phyloP scores from a whole-genome alignment of 1,140 invertebrate species.

The Melipona quadrifasciata region DNA sequence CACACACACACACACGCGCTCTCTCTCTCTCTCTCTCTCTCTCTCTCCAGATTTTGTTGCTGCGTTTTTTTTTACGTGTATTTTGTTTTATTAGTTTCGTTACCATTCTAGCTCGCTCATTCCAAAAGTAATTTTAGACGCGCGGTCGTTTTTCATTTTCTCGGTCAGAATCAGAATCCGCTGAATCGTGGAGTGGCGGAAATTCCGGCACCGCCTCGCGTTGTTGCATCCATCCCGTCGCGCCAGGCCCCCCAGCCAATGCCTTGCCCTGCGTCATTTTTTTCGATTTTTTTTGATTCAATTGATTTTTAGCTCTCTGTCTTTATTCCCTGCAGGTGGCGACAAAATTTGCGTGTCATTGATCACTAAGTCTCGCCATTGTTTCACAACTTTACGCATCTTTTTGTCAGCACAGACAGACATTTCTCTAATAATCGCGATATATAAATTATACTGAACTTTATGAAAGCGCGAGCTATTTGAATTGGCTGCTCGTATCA shows the following conservation, averaged over 20 bases:
- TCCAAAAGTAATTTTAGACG: conserved; percentile 71
- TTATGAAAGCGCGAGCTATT: conserved; percentile 26
- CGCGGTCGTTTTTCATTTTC: conserved; percentile 80
- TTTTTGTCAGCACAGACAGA: conserved; percentile 21
- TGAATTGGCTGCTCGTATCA: conserved; percentile 39
- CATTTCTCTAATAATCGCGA: background rate
- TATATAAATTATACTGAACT: background rate
- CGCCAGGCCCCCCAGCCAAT: conserved; percentile 77
- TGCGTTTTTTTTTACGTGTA: conserved; percentile 11
- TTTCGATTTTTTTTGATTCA: conserved; percentile 63
- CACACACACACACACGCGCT: conserved; percentile 13
- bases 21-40: too few species aligned
- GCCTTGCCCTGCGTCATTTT: conserved; percentile 81
- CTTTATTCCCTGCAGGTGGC: conserved; percentile 75
- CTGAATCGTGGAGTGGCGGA: conserved; percentile 80
- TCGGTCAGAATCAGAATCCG: conserved; percentile 81
- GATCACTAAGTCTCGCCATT: conserved; percentile 62
- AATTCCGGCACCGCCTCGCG: conserved; percentile 79
- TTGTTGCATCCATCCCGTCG: conserved; percentile 78
- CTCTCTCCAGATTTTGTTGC: conserved; percentile 13
- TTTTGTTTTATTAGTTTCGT: conserved; percentile 14
- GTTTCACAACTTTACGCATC: conserved; percentile 24
- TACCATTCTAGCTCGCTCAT: conserved; percentile 25
- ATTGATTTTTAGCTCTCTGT: conserved; percentile 76
- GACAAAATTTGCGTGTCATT: conserved; percentile 73